Evolutionary conservation across 2,797 vertebrate genomes (phyloP).

Genomic region (Poeciliopsis gracilis): DNA sequence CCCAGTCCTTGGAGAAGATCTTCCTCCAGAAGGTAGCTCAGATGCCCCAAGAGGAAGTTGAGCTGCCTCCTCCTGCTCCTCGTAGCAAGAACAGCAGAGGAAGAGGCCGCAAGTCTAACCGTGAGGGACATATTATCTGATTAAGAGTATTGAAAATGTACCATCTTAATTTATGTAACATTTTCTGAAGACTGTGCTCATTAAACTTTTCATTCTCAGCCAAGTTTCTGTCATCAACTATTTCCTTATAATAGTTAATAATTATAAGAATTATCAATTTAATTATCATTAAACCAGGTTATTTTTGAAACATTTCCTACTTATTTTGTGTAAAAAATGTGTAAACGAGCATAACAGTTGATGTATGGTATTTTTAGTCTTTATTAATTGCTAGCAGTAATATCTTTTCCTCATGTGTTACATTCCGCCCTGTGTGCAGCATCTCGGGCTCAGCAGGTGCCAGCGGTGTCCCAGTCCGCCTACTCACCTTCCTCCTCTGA

Average conservation of each 20-base stretch:
- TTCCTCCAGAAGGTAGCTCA: slow-evolving; percentile 94
- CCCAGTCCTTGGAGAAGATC: slow-evolving; percentile 93
- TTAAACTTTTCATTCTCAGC: not conserved
- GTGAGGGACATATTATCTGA: slow-evolving; percentile 54
- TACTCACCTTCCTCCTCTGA: slow-evolving; percentile 88
- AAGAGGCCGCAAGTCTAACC: slow-evolving; percentile 80
- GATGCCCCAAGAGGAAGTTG: slow-evolving; percentile 93
- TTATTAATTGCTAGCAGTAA: not conserved
- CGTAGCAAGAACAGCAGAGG: slow-evolving; percentile 86
- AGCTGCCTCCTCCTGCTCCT: slow-evolving; percentile 85
- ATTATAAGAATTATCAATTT: too few relatives aligned
- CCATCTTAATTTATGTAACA: not conserved
- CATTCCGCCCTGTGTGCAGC: slow-evolving; percentile 29
- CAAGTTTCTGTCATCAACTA: not conserved
- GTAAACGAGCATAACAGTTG: not conserved
- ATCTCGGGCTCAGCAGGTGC: slow-evolving; percentile 88
- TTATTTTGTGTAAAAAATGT: not conserved
- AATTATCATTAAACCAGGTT: too few relatives aligned
- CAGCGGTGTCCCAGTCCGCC: slow-evolving; percentile 89
- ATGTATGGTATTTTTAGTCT: not conserved
- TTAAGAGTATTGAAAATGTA: not conserved
- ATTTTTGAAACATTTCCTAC: not conserved
- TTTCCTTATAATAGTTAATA: not conserved
- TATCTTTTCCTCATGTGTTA: not conserved
- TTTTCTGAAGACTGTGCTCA: not conserved